Evolutionary conservation across 2,113 vertebrate genomes (phyloP), one percentile per base, ranked within the genome.

Genomic region (Microcebus ravelobensis): DNA sequence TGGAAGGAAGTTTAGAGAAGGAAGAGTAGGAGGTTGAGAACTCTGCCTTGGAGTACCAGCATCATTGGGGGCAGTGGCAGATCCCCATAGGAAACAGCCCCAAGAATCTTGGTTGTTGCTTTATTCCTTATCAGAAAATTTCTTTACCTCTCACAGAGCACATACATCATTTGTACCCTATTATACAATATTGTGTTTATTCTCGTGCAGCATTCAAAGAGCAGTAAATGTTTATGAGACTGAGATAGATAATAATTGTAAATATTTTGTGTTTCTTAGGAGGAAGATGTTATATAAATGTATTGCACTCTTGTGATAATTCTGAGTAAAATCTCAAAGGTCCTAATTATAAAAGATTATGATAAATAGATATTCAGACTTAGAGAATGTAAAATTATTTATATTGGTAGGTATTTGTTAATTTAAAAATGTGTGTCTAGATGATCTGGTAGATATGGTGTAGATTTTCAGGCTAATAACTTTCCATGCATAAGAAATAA

Each of bases 371-470:
- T 59, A 52, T 74, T 65, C 42, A 83, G 81, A 63, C 73, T 94
- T 82, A 86, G 34, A 87, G 96, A 80, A 97, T 34, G 29, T 82
- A 42, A 27, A 45, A 59, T 90, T 36, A 74, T 91, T 96, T 95
- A 11, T 90, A 83, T 88, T 52, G 27, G 18, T 83, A 65, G 55
- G 15, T 59, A 9, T 83, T 92, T 87, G 6, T 84, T 95, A 71
- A 61, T 74, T 84, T 81, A 74, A 45, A 88, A 88, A 39, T 77
- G 10, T 61, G 7, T 23, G 12, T 90, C 59, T 94, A n/a, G 4
- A 4, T 34, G 23, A 74, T 73, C n/a, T 93, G 50, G 10, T 82
- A 84, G 61, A 94, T 76, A 42, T 48, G 42, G 27, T 68, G 3
- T 2, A 3, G 34, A 50, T 70, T 93, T 96, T 86, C 50, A 70